Evolutionary conservation across 2,888 invertebrate genomes (phyloP), one percentile per base, ranked within the genome.

Genomic region (Smittia sp.): DNA sequence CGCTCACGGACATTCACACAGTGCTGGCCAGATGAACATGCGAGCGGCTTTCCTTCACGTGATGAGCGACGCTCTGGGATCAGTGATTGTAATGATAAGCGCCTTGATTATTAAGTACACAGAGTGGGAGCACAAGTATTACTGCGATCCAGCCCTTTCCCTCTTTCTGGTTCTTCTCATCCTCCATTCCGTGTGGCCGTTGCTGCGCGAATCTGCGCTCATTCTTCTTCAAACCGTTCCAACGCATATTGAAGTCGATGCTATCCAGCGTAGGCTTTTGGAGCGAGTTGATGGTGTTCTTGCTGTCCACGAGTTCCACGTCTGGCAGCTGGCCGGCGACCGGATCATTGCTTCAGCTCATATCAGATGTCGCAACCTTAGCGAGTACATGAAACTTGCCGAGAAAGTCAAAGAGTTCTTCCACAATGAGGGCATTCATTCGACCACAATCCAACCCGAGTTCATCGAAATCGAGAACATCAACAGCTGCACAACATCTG

Each of bases 41-140:
- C 89, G 94, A 73, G 99, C 98, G n/a, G 98, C 98, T n/a, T 99
- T 98, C 82, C 85, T 99, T 73, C 99, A 99, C 81, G 92, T 99
- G 2, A 83, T 99, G 41, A 97, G 98, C 66, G 99, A 99, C 84
- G 98, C 98, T 20, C 84, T 99, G 66, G 99, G 99, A 83, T 79
- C 86, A 32, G 87, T 91, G 1, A 88, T 91, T 77, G 91, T 91
- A 7, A 86, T 90, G 52, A 84, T 89, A 63, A 89, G 89, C 77
- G 90, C 91, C 4, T 78, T 87, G 76, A 85, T 89, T 78, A 77
- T 79, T 77, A 65, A 27, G 13, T 63, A 74, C 11, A 91, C 92
- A 0, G 85, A 92, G 0, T 96, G 96, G 92, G 77, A 87, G 78
- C 91, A 90, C 83, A 89, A 86, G 77, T 88, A 85, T 80, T 98